These are phyloP conservation scores for Arctocebus calabarensis DNA, from an alignment of 2,797 vertebrate species.

Conservation along the genomic window DNA sequence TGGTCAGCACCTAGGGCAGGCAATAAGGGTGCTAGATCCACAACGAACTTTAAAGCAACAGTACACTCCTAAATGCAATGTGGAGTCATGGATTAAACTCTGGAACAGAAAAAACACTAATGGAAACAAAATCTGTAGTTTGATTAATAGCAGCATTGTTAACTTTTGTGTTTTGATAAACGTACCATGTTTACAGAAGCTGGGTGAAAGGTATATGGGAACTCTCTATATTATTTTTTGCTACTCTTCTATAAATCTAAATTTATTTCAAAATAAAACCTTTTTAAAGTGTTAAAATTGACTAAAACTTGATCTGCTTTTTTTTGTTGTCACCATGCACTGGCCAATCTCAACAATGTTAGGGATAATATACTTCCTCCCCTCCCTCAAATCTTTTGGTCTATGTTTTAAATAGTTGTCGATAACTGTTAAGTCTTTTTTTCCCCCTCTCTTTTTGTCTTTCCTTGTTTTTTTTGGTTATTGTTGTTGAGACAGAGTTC, in stretches of 20 bases:
- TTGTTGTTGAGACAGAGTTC: no score
- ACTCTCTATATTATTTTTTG: neutral
- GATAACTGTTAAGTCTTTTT: neutral
- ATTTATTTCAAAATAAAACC: slow-evolving; percentile 1
- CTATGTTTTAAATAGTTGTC: slow-evolving; percentile 26
- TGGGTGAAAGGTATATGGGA: neutral
- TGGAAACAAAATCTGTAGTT: slow-evolving; percentile 7
- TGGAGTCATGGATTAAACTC: slow-evolving; percentile 1
- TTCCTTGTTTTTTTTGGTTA: no score
- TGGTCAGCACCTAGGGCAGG: neutral
- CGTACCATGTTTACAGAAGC: neutral
- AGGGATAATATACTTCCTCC: neutral
- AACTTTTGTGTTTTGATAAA: slow-evolving; percentile 46
- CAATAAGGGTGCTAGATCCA: neutral
- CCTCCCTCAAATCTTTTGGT: neutral
- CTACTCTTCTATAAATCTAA: slow-evolving; percentile 20
- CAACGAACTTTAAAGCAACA: slow-evolving; percentile 46
- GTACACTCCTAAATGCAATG: neutral
- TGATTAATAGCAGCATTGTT: neutral
- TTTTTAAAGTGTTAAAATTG: slow-evolving; percentile 31
- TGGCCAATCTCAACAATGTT: neutral
- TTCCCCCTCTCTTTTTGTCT: no score
- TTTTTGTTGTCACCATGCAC: neutral
- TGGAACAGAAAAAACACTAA: slow-evolving; percentile 13
- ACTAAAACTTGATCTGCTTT: slow-evolving; percentile 17